phyloP scores from a whole-genome alignment of 2,888 invertebrate genomes.

The Syritta pipiens region DNA sequence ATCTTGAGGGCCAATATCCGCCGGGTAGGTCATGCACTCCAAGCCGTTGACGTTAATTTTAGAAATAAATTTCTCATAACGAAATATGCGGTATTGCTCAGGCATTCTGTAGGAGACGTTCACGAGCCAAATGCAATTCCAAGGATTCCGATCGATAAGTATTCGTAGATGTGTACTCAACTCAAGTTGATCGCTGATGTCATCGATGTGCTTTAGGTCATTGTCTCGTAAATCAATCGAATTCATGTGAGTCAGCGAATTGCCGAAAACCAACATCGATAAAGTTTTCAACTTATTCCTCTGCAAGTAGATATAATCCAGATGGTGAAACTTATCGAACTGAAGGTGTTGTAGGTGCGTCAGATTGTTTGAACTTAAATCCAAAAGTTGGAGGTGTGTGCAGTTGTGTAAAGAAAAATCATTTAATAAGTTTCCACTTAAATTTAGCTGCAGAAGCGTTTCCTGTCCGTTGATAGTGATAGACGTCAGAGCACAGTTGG shows the following conservation, averaged over 20 bases:
- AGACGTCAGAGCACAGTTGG: slow-evolving; percentile 71
- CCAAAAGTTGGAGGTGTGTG: slow-evolving; percentile 69
- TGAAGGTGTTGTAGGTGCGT: slow-evolving; percentile 70
- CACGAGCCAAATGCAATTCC: slow-evolving; percentile 77
- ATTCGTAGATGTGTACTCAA: slow-evolving; percentile 70
- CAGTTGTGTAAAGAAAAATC: slow-evolving; percentile 71
- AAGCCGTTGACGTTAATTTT: slow-evolving; percentile 78
- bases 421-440: slow-evolving; percentile 74
- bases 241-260: slow-evolving; percentile 70
- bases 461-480: slow-evolving; percentile 60
- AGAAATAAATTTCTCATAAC: slow-evolving; percentile 77
- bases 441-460: slow-evolving; percentile 71
- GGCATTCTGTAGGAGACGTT: slow-evolving; percentile 75
- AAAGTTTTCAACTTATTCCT: slow-evolving; percentile 71
- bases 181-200: slow-evolving; percentile 15
- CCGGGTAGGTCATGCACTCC: slow-evolving; percentile 73
- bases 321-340: slow-evolving; percentile 70
- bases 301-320: slow-evolving; percentile 71
- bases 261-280: slow-evolving; percentile 53
- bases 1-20: neutral
- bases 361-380: slow-evolving; percentile 75
- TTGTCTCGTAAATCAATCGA: slow-evolving; percentile 72
- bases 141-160: slow-evolving; percentile 75
- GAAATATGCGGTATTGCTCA: slow-evolving; percentile 75
- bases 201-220: slow-evolving; percentile 66